Evolutionary conservation across 64 coral and sea anemone genomes (phyloP).

Genomic region (Montipora foliosa): DNA sequence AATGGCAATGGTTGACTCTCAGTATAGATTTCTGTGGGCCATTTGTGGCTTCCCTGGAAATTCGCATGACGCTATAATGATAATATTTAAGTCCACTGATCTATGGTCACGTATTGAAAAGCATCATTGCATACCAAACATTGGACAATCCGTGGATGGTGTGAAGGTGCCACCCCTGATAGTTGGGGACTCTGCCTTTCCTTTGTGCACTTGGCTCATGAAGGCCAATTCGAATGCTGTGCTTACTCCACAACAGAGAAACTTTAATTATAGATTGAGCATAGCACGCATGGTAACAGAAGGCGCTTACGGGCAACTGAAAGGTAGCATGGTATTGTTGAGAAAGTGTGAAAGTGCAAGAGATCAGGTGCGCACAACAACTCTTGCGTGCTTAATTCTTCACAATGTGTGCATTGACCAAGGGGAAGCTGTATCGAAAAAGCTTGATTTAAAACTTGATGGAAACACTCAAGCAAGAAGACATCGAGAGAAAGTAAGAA

Average conservation of each 20-base stretch:
- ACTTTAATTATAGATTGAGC: no score
- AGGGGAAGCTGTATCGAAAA: neutral
- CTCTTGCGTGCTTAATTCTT: neutral
- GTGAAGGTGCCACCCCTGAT: neutral
- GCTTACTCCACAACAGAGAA: neutral
- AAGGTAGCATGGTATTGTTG: neutral
- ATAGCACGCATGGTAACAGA: neutral
- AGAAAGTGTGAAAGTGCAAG: slow-evolving; percentile 4
- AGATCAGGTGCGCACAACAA: slow-evolving; percentile 6
- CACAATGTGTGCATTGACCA: no score
- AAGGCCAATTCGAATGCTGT: neutral
- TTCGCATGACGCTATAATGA: slow-evolving; percentile 21
- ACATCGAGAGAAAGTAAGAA: neutral
- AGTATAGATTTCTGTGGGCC: slow-evolving; percentile 47
- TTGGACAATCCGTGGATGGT: neutral
- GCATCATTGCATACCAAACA: neutral
- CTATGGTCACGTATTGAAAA: neutral
- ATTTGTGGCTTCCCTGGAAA: slow-evolving; percentile 52
- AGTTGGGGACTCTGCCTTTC: neutral
- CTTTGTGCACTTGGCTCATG: neutral
- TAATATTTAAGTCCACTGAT: slow-evolving; percentile 29
- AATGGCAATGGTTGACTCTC: neutral
- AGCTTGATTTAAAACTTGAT: slow-evolving; percentile 1
- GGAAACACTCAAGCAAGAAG: neutral
- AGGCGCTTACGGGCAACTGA: no score